phyloP scores from a whole-genome alignment of 2,888 invertebrate genomes.

The Nysson spinosus region DNA sequence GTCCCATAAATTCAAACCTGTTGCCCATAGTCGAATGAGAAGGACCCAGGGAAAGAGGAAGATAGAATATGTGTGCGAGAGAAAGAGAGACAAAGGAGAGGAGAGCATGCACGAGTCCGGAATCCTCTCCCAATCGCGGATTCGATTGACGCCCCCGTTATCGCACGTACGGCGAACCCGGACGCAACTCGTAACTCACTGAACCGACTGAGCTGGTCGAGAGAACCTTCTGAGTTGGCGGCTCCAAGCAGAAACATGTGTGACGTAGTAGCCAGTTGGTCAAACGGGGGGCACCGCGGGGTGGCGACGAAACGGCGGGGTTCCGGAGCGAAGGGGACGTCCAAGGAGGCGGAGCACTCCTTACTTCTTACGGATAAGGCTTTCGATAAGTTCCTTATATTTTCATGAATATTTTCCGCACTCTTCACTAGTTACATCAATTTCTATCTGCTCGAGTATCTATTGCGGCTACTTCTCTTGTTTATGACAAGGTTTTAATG shows the following conservation, averaged over 20 bases:
- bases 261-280: slow-evolving; percentile 69
- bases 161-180: slow-evolving; percentile 66
- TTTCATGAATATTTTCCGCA: slow-evolving; percentile 14
- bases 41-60: slow-evolving; percentile 51
- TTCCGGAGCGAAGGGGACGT: slow-evolving; percentile 75
- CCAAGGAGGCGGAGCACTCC: slow-evolving; percentile 74
- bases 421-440: background rate
- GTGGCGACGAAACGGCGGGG: slow-evolving; percentile 68
- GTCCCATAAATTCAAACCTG: slow-evolving; percentile 78
- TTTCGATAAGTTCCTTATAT: slow-evolving; percentile 13
- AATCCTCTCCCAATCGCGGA: slow-evolving; percentile 61
- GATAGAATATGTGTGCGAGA: slow-evolving; percentile 13
- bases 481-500: no score
- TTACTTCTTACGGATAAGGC: slow-evolving; percentile 52
- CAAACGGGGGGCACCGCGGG: slow-evolving; percentile 63
- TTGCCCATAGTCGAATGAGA: slow-evolving; percentile 71
- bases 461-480: no score
- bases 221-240: slow-evolving; percentile 61
- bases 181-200: slow-evolving; percentile 71
- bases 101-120: slow-evolving; percentile 47
- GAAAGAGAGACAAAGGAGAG: slow-evolving; percentile 27
- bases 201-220: slow-evolving; percentile 60
- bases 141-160: slow-evolving; percentile 67
- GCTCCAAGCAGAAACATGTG: slow-evolving; percentile 71
- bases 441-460: no score